Percentiles rank a stretch among this genome's conserved stretches.
Conservation (phyloP, 2,797 vertebrate species). For the Manis javanica region DNA sequence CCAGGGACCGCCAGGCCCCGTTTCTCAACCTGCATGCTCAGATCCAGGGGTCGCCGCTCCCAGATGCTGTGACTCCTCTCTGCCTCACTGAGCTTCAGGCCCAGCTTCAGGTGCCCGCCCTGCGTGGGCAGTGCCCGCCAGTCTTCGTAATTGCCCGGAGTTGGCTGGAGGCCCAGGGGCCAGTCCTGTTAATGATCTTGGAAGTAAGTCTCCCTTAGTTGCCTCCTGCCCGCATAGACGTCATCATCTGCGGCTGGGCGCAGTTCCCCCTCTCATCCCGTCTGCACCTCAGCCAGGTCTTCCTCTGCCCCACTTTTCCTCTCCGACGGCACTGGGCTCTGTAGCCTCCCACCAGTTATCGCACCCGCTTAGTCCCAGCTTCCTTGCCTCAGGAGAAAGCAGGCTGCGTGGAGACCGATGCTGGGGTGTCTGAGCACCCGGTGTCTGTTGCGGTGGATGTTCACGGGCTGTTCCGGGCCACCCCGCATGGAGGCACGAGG, state of each 20-base stretch:
- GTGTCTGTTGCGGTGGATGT: neutral
- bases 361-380: neutral
- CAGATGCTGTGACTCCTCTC: neutral
- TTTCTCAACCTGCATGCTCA: neutral
- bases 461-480: neutral
- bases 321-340: neutral
- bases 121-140: slow-evolving; percentile 74
- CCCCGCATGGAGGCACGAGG: neutral
- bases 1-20: neutral
- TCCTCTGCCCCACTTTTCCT: neutral
- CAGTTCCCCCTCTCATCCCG: neutral
- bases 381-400: neutral
- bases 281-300: neutral
- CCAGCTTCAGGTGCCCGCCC: slow-evolving; percentile 58
- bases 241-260: neutral
- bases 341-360: neutral
- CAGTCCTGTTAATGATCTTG: slow-evolving; percentile 53
- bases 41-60: neutral
- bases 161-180: slow-evolving; percentile 71
- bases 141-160: slow-evolving; percentile 63
- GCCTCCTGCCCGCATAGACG: neutral
- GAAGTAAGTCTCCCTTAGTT: slow-evolving; percentile 52
- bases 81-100: slow-evolving; percentile 39
- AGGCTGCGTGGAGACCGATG: neutral
- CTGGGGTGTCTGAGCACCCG: slow-evolving; percentile 22